Conservation (phyloP, 2,797 vertebrate genomes). For the Centroberyx gerrardi region DNA sequence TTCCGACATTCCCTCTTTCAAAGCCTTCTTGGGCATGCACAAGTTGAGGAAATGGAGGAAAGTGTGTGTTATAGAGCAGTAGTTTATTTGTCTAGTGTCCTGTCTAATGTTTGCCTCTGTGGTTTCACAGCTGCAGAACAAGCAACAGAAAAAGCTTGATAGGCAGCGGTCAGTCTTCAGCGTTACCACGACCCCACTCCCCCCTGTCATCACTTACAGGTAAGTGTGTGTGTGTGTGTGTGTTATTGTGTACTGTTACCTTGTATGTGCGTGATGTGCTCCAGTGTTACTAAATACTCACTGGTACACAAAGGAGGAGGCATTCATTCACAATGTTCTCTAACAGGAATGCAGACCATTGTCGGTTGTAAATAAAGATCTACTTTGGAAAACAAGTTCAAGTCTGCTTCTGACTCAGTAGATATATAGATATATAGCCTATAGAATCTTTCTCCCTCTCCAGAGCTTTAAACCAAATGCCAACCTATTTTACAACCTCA, state of each 20-base stretch:
- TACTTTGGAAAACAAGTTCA: slow-evolving; percentile 18
- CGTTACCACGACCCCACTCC: slow-evolving; percentile 95
- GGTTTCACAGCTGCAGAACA: slow-evolving; percentile 92
- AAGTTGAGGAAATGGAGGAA: neutral
- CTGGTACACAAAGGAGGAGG: slow-evolving; percentile 14
- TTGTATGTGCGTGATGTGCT: neutral
- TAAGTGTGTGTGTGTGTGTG: slow-evolving; percentile 65
- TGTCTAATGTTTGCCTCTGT: slow-evolving; percentile 61
- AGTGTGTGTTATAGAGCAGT: neutral
- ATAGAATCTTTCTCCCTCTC: neutral
- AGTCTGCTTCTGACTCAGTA: slow-evolving; percentile 23
- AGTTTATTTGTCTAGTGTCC: neutral
- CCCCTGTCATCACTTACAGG: slow-evolving; percentile 97
- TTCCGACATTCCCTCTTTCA: too few species aligned
- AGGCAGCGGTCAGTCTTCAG: slow-evolving; percentile 93
- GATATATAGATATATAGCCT: neutral
- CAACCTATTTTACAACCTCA: neutral
- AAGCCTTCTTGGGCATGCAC: too few species aligned
- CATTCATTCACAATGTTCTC: slow-evolving; percentile 32
- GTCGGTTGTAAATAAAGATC: slow-evolving; percentile 43
- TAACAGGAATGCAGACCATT: slow-evolving; percentile 56
- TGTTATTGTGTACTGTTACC: neutral
- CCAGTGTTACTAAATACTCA: neutral
- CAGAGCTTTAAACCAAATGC: neutral
- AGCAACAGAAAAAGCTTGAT: slow-evolving; percentile 98